Evolutionary conservation across 2,888 invertebrate genomes (phyloP), one percentile per base, ranked within the genome.

Genomic region (Tenthredo livida): DNA sequence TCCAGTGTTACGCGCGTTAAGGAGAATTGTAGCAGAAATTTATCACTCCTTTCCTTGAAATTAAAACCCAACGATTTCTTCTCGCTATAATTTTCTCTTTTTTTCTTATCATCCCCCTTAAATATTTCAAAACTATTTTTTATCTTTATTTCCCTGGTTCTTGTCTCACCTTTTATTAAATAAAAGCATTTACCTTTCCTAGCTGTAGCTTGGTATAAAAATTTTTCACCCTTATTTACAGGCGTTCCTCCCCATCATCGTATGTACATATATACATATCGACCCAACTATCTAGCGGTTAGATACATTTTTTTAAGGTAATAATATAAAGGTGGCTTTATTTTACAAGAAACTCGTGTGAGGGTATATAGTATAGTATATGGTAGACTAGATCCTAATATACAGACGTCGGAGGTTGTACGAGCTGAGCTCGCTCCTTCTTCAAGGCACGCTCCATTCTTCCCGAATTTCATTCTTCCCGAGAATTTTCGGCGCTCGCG

Each of bases 401-500:
- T 77, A 54, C 77, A 77, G 54, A 54, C 33, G 77, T 77, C 43
- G 77, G 77, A 54, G 33, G 77, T 54, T n/a, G 29, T 29, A 54
- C 77, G 54, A 77, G 33, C 3, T 40, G 10, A 15, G n/a, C n/a
- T 21, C 40, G 61, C 54, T 40, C 40, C 80, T 77, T 9, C 21
- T 43, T 5, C 40, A 6, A 43, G 67, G 70, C 83, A 83, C 67
- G 83, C 47, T 83, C 67, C 83, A 83, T 83, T 83, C 65, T 58
- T 61, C 40, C 61, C 21, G 25, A 61, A 80, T 37, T 80, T 65
- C 61, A 61, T 80, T 80, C 61, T 83, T 70, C 83, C 70, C 29
- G 67, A 83, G 83, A 83, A 83, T 83, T 83, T 83, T 83, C 70
- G 83, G 83, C 83, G 83, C 83, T 70, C 83, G 83, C 83, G 83